Conservation (phyloP, 2,888 invertebrate species). For the Thecocarcelia acutangulata region DNA sequence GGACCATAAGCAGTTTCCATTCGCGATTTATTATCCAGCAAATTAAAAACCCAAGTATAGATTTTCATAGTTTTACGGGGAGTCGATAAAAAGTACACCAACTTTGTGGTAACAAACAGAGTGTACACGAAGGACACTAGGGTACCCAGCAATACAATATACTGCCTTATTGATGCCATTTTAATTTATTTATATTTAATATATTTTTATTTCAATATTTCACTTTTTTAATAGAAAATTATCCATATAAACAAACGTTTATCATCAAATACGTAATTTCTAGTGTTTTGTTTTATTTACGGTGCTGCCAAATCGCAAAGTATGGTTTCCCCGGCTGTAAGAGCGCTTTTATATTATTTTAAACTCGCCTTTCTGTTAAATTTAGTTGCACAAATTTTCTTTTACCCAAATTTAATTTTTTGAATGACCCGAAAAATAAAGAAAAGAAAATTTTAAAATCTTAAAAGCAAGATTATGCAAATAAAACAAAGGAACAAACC, state of each 20-base stretch:
- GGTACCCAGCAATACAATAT: slow-evolving; percentile 78
- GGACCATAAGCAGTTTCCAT: slow-evolving; percentile 80
- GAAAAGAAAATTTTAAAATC: no score
- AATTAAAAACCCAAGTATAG: slow-evolving; percentile 78
- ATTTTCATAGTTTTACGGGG: slow-evolving; percentile 79
- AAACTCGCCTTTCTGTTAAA: no score
- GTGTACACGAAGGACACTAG: slow-evolving; percentile 82
- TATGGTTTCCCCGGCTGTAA: no score
- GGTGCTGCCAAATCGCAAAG: background rate
- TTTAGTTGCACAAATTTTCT: no score
- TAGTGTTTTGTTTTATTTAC: background rate
- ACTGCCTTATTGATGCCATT: slow-evolving; percentile 77
- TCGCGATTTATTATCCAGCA: slow-evolving; percentile 78
- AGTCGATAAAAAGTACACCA: slow-evolving; percentile 83
- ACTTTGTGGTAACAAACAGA: slow-evolving; percentile 82
- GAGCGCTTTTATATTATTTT: no score
- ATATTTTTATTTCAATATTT: no score
- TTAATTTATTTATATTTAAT: background rate
- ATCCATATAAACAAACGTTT: slow-evolving; percentile 3
- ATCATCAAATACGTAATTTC: background rate
- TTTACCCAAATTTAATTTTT: no score
- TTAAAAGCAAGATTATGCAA: no score
- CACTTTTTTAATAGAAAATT: no score
- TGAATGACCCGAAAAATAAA: no score
- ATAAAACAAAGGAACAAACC: no score